Evolutionary conservation across 2,113 vertebrate species (phyloP), one percentile per base, ranked within the genome.

Genomic region (Nibea coibor): DNA sequence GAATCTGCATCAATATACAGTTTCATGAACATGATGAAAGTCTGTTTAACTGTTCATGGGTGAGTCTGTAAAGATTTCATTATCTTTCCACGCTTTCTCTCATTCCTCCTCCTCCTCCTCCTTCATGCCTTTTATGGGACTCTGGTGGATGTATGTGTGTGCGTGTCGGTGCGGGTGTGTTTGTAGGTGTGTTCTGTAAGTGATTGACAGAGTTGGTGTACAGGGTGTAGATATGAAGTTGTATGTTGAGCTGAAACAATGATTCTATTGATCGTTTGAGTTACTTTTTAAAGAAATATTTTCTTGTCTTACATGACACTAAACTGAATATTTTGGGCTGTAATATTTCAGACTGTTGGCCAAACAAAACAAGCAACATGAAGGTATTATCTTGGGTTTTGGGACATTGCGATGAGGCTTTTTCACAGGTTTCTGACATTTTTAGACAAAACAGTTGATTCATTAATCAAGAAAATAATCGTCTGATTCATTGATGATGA

Each of bases 11-110:
- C 80, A 78, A 75, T 67, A 72, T 47, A 70, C 76, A 73, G 84
- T 83, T 87, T 84, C 54, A 64, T 85, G 89, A 91, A 89, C 85
- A 92, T 88, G 86, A 91, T 88, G 91, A 91, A 91, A 92, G 88
- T 88, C 88, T 84, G 90, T 93, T 88, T 94, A 94, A 93, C 93
- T 93, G 92, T 96, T 94, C 84, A 87, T 93, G 84, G 96, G 97
- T 98, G 94, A 97, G 97, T 97, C 94, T 93, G 91, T 85, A 89
- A 88, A 92, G 66, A 51, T 93, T 92, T 88, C 75, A 79, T 90
- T 66, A 39, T 22, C 65, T 81, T 75, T 65, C 50, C 22, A 22
- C 57, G 42, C 22, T 71, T 72, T 65, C 24, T 63, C 3, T 45
- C 10, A 28, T 35, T 22, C 6, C 4, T 62, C 35, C 35, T 53